Conservation (phyloP, 2,113 vertebrate species). For the Phalacrocorax aristotelis region DNA sequence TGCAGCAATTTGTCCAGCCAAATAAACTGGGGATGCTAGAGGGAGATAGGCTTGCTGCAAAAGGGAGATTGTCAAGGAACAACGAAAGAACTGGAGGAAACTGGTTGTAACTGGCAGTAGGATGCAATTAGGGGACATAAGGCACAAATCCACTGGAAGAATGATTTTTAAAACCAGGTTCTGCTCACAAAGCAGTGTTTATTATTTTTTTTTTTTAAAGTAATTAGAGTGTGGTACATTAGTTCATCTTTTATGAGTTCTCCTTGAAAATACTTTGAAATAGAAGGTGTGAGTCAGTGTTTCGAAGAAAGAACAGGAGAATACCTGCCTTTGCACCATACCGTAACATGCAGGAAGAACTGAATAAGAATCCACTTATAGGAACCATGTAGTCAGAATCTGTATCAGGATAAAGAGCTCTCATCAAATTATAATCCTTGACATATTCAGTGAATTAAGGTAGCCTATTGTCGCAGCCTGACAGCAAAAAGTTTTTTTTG, state of each 20-base stretch:
- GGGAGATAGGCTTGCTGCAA: constrained; percentile 31
- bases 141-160: background rate
- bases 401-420: background rate
- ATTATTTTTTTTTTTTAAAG: background rate
- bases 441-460: background rate
- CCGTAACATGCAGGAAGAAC: background rate
- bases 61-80: constrained; percentile 9
- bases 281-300: background rate
- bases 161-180: background rate
- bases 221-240: background rate
- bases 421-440: background rate
- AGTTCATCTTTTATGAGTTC: background rate
- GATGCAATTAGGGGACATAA: background rate
- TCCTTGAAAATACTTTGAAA: background rate
- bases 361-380: background rate
- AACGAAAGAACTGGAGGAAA: background rate
- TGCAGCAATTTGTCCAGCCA: constrained; percentile 35
- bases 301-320: background rate
- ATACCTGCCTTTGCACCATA: background rate
- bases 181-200: background rate
- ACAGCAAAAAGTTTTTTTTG: background rate
- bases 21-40: constrained; percentile 33
- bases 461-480: background rate
- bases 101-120: background rate
- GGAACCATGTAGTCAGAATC: background rate